These are phyloP conservation scores for Sphaerophoria rueppellii DNA, from an alignment of 2,888 invertebrate genomes.

Conservation along the genomic window DNA sequence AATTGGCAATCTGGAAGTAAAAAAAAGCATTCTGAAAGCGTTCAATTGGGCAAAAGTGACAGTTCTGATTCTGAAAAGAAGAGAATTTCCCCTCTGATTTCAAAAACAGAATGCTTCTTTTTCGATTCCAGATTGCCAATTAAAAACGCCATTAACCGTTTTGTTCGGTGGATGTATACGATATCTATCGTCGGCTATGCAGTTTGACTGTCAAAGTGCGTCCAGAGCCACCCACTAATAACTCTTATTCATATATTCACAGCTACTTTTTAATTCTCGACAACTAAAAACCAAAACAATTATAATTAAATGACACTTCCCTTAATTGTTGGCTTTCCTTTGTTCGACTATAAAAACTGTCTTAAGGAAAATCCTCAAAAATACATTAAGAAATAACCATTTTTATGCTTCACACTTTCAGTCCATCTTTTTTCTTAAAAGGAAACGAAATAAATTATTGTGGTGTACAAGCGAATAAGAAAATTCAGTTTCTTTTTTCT, in stretches of 20 bases:
- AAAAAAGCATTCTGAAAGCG: no score
- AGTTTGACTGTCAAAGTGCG: no score
- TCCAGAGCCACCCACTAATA: background rate
- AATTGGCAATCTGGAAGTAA: no score
- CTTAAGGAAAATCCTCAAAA: slow-evolving; percentile 54
- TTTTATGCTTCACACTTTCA: slow-evolving; percentile 71
- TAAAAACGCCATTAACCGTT: no score
- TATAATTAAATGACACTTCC: slow-evolving; percentile 62
- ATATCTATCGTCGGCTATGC: no score
- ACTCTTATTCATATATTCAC: background rate
- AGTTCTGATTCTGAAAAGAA: no score
- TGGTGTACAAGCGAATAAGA: slow-evolving; percentile 55
- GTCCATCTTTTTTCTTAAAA: background rate
- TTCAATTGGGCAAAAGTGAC: no score
- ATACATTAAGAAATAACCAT: slow-evolving; percentile 70
- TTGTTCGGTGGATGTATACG: no score
- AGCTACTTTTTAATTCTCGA: slow-evolving; percentile 3
- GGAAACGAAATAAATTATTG: slow-evolving; percentile 61
- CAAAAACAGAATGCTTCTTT: no score
- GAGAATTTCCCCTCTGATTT: no score
- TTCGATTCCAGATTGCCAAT: no score
- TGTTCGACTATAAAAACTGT: background rate
- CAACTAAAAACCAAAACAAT: slow-evolving; percentile 48
- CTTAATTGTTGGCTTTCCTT: slow-evolving; percentile 58
- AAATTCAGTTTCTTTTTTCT: slow-evolving; percentile 55